Evolutionary conservation across 2,797 vertebrate genomes (phyloP).

Genomic region (Hafferia zeledoni): DNA sequence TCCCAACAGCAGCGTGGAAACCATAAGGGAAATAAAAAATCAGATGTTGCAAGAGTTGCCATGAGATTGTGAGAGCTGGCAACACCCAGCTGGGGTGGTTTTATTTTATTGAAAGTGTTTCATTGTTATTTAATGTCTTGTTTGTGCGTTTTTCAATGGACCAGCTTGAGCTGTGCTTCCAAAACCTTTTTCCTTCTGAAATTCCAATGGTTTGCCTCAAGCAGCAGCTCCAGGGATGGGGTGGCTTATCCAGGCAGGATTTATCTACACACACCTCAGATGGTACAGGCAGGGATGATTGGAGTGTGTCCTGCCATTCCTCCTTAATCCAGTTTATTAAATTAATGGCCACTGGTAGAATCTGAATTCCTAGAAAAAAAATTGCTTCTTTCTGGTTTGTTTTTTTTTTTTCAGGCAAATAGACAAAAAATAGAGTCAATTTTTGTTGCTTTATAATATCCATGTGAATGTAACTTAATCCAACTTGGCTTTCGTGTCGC

Average conservation of each 20-base stretch:
- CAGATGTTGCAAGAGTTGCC: neutral
- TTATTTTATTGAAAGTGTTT: neutral
- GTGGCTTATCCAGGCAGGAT: fast-evolving
- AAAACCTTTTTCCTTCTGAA: neutral
- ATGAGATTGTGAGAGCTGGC: neutral
- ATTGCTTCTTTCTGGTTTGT: neutral
- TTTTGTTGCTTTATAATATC: neutral
- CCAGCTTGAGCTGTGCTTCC: neutral
- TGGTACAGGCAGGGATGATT: neutral
- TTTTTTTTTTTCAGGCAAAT: neutral
- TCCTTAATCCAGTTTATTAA: fast-evolving
- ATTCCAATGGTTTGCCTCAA: fast-evolving
- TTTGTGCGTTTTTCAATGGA: neutral
- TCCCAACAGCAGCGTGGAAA: neutral
- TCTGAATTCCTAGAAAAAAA: neutral
- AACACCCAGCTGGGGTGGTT: neutral
- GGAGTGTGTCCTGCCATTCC: fast-evolving
- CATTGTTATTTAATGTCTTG: slow-evolving; percentile 35
- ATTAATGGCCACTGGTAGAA: too few species aligned
- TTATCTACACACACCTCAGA: fast-evolving
- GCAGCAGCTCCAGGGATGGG: neutral
- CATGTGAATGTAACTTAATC: neutral
- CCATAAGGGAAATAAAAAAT: neutral
- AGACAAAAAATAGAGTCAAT: fast-evolving
- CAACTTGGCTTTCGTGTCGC: neutral